Conservation (phyloP, 2,888 invertebrate genomes). For the Poecilus cupreus region DNA sequence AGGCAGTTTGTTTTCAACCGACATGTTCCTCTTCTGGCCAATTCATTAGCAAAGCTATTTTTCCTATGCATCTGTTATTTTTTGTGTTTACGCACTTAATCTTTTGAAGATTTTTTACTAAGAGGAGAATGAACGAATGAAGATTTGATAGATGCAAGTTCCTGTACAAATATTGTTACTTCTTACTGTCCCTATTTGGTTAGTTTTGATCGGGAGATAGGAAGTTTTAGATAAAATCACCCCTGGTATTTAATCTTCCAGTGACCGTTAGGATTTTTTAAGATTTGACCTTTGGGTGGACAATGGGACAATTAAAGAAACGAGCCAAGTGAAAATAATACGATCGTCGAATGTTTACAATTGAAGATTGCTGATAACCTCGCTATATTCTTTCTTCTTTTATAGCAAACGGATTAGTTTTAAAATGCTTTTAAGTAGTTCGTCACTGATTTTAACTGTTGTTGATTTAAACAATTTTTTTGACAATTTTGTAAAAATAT, state of each 20-base stretch:
- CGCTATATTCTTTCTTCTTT: background rate
- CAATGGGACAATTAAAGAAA: conserved; percentile 36
- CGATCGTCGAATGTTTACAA: background rate
- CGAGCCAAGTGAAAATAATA: conserved; percentile 20
- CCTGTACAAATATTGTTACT: conserved; percentile 20
- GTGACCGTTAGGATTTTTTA: conserved; percentile 38
- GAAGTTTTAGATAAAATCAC: conserved; percentile 42
- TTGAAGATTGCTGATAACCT: background rate
- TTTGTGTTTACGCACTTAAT: background rate
- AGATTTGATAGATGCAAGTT: background rate
- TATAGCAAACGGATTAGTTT: too few species aligned
- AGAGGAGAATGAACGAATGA: background rate
- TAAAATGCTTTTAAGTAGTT: too few species aligned
- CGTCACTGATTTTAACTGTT: too few species aligned
- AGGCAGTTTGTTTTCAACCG: conserved; percentile 35
- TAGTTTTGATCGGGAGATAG: conserved; percentile 24
- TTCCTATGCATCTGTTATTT: conserved; percentile 28
- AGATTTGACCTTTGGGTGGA: conserved; percentile 28
- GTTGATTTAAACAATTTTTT: too few species aligned
- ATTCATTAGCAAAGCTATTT: conserved; percentile 26
- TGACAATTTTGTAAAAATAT: too few species aligned
- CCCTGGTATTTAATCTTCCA: conserved; percentile 38
- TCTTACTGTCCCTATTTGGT: conserved; percentile 24
- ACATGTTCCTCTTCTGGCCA: background rate
- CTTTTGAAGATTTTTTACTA: conserved; percentile 2